Evolutionary conservation across 2,888 invertebrate species (phyloP).

Genomic region (Neuroscelio doddi): DNA sequence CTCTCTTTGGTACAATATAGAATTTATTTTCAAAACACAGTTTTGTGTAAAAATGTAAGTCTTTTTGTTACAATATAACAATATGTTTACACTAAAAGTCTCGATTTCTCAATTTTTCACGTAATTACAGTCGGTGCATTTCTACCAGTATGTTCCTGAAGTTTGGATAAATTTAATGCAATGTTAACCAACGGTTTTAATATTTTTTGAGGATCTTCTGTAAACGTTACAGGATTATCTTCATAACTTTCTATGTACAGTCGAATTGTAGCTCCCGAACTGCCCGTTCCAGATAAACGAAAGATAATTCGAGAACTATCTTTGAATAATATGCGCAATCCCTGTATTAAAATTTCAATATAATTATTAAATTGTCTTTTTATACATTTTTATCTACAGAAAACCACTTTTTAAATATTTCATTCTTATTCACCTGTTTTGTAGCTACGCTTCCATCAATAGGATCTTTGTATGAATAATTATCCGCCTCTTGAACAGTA

Average conservation of each 20-base stretch:
- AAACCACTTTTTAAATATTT: too few relatives aligned
- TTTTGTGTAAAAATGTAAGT: too few relatives aligned
- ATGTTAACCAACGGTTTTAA: constrained; percentile 91
- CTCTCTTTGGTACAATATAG: too few relatives aligned
- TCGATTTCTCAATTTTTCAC: too few relatives aligned
- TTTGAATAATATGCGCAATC: constrained; percentile 92
- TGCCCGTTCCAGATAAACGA: constrained; percentile 97
- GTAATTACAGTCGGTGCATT: constrained; percentile 97
- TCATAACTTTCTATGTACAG: constrained; percentile 97
- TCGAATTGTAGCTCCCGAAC: constrained; percentile 97
- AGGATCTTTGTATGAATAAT: constrained; percentile 97
- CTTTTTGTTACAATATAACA: too few relatives aligned
- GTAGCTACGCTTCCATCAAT: constrained; percentile 92
- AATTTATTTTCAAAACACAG: too few relatives aligned
- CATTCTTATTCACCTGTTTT: constrained; percentile 87
- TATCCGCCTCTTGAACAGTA: constrained; percentile 87
- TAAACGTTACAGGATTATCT: constrained; percentile 72
- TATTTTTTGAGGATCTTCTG: constrained; percentile 75
- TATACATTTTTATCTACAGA: constrained; percentile 1
- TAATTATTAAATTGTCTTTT: constrained; percentile 11
- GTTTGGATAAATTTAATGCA: constrained; percentile 87
- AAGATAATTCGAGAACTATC: constrained; percentile 96
- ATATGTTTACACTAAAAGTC: too few relatives aligned
- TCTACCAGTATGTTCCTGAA: constrained; percentile 89
- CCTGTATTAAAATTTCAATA: constrained; percentile 75